phyloP scores from a whole-genome alignment of 2,888 invertebrate genomes.

The Colostygia pectinataria region DNA sequence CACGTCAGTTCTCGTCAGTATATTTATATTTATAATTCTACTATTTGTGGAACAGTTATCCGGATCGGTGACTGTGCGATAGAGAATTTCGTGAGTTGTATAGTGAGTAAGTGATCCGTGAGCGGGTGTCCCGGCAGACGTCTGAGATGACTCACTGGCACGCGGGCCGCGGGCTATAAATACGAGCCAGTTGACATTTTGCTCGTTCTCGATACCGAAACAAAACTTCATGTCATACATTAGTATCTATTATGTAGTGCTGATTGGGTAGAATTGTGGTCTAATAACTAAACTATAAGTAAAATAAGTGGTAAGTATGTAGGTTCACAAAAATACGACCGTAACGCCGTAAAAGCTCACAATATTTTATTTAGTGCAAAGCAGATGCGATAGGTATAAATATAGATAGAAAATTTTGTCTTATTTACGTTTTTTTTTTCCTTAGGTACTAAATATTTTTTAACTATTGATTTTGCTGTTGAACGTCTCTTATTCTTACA shows the following conservation, averaged over 20 bases:
- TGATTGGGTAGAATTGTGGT: too few species aligned
- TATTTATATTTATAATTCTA: constrained; percentile 32
- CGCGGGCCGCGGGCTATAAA: constrained; percentile 68
- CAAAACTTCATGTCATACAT: constrained; percentile 46
- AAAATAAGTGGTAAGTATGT: too few species aligned
- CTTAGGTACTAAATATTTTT: too few species aligned
- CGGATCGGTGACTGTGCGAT: constrained; percentile 44
- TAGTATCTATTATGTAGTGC: too few species aligned
- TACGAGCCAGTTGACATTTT: constrained; percentile 78
- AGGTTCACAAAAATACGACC: too few species aligned
- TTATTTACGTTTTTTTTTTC: too few species aligned
- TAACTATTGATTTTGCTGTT: not conserved
- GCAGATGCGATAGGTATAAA: too few species aligned
- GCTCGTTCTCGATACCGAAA: constrained; percentile 68
- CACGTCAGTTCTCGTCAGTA: constrained; percentile 15
- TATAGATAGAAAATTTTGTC: too few species aligned
- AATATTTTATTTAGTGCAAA: too few species aligned
- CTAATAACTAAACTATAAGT: too few species aligned
- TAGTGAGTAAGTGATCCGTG: constrained; percentile 41
- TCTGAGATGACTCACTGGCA: constrained; percentile 68
- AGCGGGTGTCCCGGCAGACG: constrained; percentile 73
- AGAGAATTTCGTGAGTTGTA: constrained; percentile 44
- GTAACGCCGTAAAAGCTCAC: too few species aligned
- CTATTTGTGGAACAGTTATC: constrained; percentile 39
- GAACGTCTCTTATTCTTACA: constrained; percentile 27